phyloP scores from a whole-genome alignment of 2,888 invertebrate species.

The Stenodera caucasica region DNA sequence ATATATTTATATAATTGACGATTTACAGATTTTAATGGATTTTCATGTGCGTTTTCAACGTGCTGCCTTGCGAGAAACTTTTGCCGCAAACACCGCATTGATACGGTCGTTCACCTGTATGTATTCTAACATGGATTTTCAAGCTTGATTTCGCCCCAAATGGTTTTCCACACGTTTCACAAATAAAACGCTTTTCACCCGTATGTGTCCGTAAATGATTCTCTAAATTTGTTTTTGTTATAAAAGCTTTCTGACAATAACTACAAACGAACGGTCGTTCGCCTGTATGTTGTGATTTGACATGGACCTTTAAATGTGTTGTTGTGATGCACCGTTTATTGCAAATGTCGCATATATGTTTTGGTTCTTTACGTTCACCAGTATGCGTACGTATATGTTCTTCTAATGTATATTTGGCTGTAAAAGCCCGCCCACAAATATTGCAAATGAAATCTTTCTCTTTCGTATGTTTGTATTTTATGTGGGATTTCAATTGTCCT shows the following conservation, averaged over 20 bases:
- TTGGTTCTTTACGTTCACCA: slow-evolving; percentile 27
- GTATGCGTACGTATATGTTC: slow-evolving; percentile 30
- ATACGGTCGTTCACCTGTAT: slow-evolving; percentile 46
- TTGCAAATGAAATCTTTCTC: slow-evolving; percentile 29
- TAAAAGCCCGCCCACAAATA: slow-evolving; percentile 29
- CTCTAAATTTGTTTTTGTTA: slow-evolving; percentile 9
- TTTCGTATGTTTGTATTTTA: slow-evolving; percentile 30
- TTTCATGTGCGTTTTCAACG: slow-evolving; percentile 13
- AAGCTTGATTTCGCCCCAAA: slow-evolving; percentile 27
- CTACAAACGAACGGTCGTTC: slow-evolving; percentile 29
- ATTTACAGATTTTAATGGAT: slow-evolving; percentile 6
- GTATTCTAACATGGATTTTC: slow-evolving; percentile 42
- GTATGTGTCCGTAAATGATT: slow-evolving; percentile 20
- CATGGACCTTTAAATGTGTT: slow-evolving; percentile 28
- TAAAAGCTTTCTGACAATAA: slow-evolving; percentile 22
- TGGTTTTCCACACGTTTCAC: slow-evolving; percentile 27
- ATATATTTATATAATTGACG: too few species aligned
- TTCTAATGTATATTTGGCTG: slow-evolving; percentile 30
- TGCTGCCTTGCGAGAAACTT: slow-evolving; percentile 11
- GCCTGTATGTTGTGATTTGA: slow-evolving; percentile 28
- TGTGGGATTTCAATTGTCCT: slow-evolving; percentile 29
- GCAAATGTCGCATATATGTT: slow-evolving; percentile 24
- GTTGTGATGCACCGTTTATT: slow-evolving; percentile 29
- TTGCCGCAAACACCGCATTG: slow-evolving; percentile 11
- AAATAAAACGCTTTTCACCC: slow-evolving; percentile 25